These are phyloP conservation scores for Monomorium pharaonis DNA, from an alignment of 1,140 invertebrate species.

Conservation along the genomic window DNA sequence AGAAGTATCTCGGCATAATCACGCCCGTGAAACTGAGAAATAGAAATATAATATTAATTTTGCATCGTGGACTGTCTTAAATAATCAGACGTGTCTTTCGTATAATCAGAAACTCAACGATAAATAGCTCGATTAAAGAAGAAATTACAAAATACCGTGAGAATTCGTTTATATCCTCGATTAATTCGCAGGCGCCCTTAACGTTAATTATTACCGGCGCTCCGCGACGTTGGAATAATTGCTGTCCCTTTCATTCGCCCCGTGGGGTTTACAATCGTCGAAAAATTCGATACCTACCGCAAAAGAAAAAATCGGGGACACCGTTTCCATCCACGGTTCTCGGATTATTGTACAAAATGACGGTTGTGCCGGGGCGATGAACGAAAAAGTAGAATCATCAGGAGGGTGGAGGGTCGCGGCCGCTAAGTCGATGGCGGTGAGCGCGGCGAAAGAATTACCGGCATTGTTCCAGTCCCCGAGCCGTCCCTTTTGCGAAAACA, in stretches of 20 bases:
- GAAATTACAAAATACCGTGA: not conserved
- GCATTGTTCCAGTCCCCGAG: conserved; percentile 61
- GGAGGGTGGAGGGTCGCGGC: conserved; percentile 36
- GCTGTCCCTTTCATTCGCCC: not conserved
- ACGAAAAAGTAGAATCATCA: conserved; percentile 33
- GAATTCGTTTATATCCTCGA: not conserved
- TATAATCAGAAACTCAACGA: not conserved
- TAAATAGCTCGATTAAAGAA: not conserved
- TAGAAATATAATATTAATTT: conserved; percentile 1
- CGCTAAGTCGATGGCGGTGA: conserved; percentile 62
- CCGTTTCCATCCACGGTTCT: not conserved
- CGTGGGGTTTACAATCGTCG: not conserved
- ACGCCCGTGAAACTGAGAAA: not conserved
- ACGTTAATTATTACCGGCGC: not conserved
- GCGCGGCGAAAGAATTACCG: conserved; percentile 65
- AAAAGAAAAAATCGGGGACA: not conserved
- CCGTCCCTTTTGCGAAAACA: conserved; percentile 62
- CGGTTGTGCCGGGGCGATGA: not conserved
- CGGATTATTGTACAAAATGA: conserved; percentile 46
- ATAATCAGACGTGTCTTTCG: not conserved
- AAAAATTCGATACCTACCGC: not conserved
- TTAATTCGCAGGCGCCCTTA: not conserved
- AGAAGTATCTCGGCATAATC: conserved; percentile 23
- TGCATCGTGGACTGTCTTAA: not conserved
- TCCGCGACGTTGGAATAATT: not conserved